Evolutionary conservation across 2,888 invertebrate species (phyloP), one percentile per base, ranked within the genome.

Genomic region (Selenia dentaria): DNA sequence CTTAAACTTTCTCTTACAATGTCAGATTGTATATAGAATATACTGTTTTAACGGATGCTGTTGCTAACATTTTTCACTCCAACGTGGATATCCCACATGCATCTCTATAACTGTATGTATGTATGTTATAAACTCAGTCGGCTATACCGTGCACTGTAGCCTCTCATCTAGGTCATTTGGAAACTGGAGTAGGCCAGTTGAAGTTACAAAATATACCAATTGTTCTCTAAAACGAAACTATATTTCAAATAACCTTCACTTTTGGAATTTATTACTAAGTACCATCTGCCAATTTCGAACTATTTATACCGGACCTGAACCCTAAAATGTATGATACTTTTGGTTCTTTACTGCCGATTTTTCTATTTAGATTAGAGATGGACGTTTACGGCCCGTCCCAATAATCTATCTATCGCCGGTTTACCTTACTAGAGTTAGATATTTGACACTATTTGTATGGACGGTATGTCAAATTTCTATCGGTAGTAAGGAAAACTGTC

Each of bases 161-260:
- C 46, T 36, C 45, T 48, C 54, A 76, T 76, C 69, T 76, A 59
- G 76, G 74, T 71, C 73, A 68, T 61, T 60, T 62, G 62, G 63
- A 70, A 67, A 64, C 54, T 60, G 57, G 66, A 71, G 67, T 70
- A 68, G 72, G 71, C 62, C 71, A 45, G 55, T 61, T 58, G 40
- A 56, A 60, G 54, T 50, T 54, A 56, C 56, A 44, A 50, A 57
- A 59, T 53, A 55, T 48, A 48, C 34, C 51, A 50, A 55, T 59
- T 57, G 63, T 59, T 60, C 54, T 58, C 43, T 49, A 51, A 54
- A 49, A 46, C 37, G 56, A n/a, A n/a, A 32, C 42, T 42, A 33
- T 42, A 32, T 51, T 56, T 38, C 31, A 48, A 27, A 46, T 42
- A 31, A 45, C 34, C 52, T 46, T 51, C 36, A 40, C 28, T 38